phyloP scores from a whole-genome alignment of 2,113 vertebrate species.

The Hemichromis elongatus region DNA sequence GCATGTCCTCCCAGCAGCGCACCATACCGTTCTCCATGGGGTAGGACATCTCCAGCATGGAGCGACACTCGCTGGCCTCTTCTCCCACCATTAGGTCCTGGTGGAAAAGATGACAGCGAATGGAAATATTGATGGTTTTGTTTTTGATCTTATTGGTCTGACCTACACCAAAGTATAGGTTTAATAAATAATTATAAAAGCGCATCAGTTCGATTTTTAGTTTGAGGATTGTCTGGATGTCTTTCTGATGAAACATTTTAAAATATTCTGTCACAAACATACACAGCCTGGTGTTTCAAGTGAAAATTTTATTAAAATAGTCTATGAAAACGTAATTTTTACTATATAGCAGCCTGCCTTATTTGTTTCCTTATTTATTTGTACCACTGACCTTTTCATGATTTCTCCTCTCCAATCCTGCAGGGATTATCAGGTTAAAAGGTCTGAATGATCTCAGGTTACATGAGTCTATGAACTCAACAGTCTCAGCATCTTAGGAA shows the following conservation, averaged over 20 bases:
- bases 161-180: not conserved
- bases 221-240: not conserved
- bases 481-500: not conserved
- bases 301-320: not conserved
- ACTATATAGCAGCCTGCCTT: not conserved
- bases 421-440: not conserved
- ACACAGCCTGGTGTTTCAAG: not conserved
- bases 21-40: conserved; percentile 99
- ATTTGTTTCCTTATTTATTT: not conserved
- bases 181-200: not conserved
- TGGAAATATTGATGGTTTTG: not conserved
- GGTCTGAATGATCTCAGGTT: not conserved
- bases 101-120: not conserved
- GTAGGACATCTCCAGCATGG: conserved; percentile 94
- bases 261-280: not conserved
- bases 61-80: conserved; percentile 92
- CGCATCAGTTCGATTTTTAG: not conserved
- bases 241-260: not conserved
- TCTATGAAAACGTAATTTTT: not conserved
- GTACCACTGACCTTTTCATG: not conserved
- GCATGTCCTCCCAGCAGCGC: conserved; percentile 96
- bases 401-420: not conserved
- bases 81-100: conserved; percentile 98
- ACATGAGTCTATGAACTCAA: not conserved
- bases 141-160: not conserved